Evolutionary conservation across 2,888 invertebrate genomes (phyloP).

Genomic region (Plutella xylostella): DNA sequence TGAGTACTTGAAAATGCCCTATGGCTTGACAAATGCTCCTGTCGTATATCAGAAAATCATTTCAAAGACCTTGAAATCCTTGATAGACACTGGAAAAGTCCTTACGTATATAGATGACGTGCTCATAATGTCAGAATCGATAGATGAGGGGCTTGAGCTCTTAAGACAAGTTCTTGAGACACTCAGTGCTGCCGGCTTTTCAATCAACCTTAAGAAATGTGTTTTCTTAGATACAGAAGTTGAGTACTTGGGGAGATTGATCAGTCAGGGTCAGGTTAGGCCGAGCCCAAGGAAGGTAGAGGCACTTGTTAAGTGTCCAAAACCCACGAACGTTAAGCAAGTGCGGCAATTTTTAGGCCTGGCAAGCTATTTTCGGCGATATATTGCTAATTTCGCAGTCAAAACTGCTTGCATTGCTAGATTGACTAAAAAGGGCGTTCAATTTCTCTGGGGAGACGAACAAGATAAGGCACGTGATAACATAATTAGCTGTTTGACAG

Average conservation of each 20-base stretch:
- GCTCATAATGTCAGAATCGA: neutral
- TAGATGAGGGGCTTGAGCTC: neutral
- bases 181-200: neutral
- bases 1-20: neutral
- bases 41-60: neutral
- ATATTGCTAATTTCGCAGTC: neutral
- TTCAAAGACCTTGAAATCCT: neutral
- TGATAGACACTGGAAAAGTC: neutral
- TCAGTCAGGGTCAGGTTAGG: conserved; percentile 3
- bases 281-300: neutral
- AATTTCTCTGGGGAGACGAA: conserved; percentile 1
- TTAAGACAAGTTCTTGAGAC: neutral
- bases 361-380: neutral
- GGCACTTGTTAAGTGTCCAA: neutral
- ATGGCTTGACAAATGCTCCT: neutral
- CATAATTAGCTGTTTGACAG: neutral
- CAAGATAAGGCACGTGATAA: neutral
- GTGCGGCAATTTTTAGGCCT: conserved; percentile 1
- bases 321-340: neutral
- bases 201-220: neutral
- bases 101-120: neutral
- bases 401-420: conserved; percentile 1
- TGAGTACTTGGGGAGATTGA: neutral
- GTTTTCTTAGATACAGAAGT: neutral
- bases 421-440: neutral